Base-by-base conservation (phyloP, 2,797 vertebrate genomes). In the Orestias chungarensis region DNA sequence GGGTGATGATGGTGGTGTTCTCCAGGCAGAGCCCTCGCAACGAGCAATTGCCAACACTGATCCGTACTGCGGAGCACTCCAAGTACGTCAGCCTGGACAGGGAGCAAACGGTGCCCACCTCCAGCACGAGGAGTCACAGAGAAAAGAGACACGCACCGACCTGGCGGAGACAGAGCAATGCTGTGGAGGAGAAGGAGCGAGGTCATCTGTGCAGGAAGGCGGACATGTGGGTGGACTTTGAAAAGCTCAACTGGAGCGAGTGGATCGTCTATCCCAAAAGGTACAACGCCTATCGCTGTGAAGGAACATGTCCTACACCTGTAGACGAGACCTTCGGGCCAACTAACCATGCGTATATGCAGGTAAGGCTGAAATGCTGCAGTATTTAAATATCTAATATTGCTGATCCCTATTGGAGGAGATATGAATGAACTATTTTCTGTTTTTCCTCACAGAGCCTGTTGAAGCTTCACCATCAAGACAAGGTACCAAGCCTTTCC, bases 311-410 rank as follows among this genome's bases (percentile, higher is more conserved):
- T 54, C 96, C 96, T 0, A 93, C 91, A 0, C 96, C 96, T 0
- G 91, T 98, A 23, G 95, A 97, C 0, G 96, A 96, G 88, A 95
- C 82, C 55, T 95, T 96, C 81, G 92, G 92, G 2, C 95, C 96
- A 29, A 97, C 96, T 6, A 98, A 98, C 84, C 97, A 98, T 0
- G 96, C 96, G 0, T 97, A 96, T 88, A 96, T 98, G 75, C 96
- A 96, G 95, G 96, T 97, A 93, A 94, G 92, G 68, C 23, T 27
- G 9, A 55, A 31, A 18, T 17, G 7, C 5, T 10, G 17, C 27
- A 54, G 31, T 18, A 25, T 25, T 23, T 0, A 12, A 10, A 50
- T n/a, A n/a, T 4, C 3, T 20, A 44, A 7, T 67, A 40, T 23
- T 23, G n/a, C 31, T 10, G 1, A 62, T 62, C 1, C n/a, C 11